Base-by-base conservation (phyloP, 1,140 invertebrate species). In the Triops cancriformis region DNA sequence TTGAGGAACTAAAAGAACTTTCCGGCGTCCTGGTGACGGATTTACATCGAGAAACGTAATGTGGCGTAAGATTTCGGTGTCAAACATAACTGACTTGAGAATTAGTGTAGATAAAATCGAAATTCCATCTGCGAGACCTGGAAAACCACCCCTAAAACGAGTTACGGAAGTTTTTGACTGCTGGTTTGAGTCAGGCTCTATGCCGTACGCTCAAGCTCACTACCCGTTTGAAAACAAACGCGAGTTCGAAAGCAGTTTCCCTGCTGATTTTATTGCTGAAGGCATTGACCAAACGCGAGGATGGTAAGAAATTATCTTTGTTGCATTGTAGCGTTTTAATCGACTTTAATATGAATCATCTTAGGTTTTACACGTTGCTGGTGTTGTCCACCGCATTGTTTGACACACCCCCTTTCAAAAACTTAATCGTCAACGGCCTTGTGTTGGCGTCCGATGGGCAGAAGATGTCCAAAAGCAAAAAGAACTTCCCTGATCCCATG, bases 191-290 rank as follows among this genome's bases (percentile, higher is more conserved):
- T 98, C 96, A 23, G 98, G 98, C 9, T 96, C 95, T 5, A 99
- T 99, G 98, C 98, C 98, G 2, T 99, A 97, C 83, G 97, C 97
- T 3, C 96, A 99, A 85, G 88, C 90, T 79, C 98, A 99, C 86
- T 99, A 96, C 86, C 98, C 98, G 9, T 97, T 97, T 86, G 94
- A 99, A 84, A 91, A 93, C 81, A 88, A 87, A 77, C 93, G 95
- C 83, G 91, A 95, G 73, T 99, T 99, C 86, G 92, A 97, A 81
- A 91, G 95, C 72, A 89, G 88, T 79, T 99, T 99, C 83, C 98
- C 98, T n/a, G 98, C 98, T 4, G 96, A 99, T 87, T 99, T 99
- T 82, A 98, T 99, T 83, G 97, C 95, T 37, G 98, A 99, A 87
- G 97, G 97, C 23, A 97, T 99, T 81, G 98, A 99, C 87, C 98